Evolutionary conservation across 2,888 invertebrate genomes (phyloP), one percentile per base, ranked within the genome.

Genomic region (Drosophila lacicola): DNA sequence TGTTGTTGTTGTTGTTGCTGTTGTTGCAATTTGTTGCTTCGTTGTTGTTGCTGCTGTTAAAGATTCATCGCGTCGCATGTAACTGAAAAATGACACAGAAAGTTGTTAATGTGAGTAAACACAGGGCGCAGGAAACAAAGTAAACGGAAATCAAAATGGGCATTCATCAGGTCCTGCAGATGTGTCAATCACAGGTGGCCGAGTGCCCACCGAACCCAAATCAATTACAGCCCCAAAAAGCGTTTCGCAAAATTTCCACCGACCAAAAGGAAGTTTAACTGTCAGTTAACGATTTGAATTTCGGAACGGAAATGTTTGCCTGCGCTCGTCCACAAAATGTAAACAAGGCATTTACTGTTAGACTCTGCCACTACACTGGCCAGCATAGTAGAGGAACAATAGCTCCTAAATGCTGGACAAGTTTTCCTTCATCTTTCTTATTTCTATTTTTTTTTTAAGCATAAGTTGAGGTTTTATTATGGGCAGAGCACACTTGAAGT

Each of bases 151-250:
- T 72, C 70, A 71, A 72, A 72, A 74, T 54, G 60, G 71, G 54
- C 74, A 70, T 88, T 80, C 73, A 74, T 70, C 71, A 84, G 36
- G 14, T 14, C 42, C 34, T 54, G 39, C 33, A 53, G 60, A 76
- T 68, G 73, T 78, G 85, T 89, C 85, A 89, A 85, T 85, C 89
- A 86, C 84, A 89, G 76, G 74, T 69, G 62, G 21, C 47, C 56
- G 41, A 56, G 47, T 36, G 25, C 17, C 46, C 44, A 60, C 45
- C 37, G 21, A 41, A 88, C 80, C 84, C 84, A 86, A 86, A 83
- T 88, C 89, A 84, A 78, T 80, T 75, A 75, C 84, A 80, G 69
- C 8, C 8, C 60, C 63, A 54, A 62, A 70, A 60, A 68, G 57
- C 41, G 55, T 64, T 64, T 55, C 50, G 29, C n/a, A 50, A 58